Conservation (phyloP, 2,888 invertebrate genomes). For the Harpalus rufipes region DNA sequence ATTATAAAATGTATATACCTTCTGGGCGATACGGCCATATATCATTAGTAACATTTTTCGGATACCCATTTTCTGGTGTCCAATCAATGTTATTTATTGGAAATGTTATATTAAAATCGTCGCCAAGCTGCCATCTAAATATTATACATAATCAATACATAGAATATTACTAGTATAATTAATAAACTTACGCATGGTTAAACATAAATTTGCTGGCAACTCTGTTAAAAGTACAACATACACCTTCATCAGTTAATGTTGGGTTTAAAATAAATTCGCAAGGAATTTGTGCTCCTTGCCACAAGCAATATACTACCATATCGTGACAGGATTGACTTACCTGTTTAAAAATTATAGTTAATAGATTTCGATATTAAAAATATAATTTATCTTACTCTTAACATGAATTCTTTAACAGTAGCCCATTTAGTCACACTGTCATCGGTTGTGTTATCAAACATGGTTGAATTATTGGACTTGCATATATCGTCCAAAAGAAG, state of each 20-base stretch:
- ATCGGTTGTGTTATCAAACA: slow-evolving; percentile 68
- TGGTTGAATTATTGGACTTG: slow-evolving; percentile 74
- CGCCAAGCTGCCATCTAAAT: slow-evolving; percentile 79
- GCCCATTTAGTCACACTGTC: slow-evolving; percentile 79
- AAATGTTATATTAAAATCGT: slow-evolving; percentile 83
- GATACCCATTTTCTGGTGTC: slow-evolving; percentile 88
- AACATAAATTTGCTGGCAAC: slow-evolving; percentile 85
- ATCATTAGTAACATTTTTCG: slow-evolving; percentile 78
- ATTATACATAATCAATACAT: neutral
- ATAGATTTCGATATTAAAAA: neutral
- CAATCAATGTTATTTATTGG: slow-evolving; percentile 79
- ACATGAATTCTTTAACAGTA: slow-evolving; percentile 81
- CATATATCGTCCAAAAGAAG: slow-evolving; percentile 82
- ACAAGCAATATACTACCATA: slow-evolving; percentile 86
- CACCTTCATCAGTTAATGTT: slow-evolving; percentile 89
- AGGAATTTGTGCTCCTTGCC: slow-evolving; percentile 81
- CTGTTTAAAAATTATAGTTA: slow-evolving; percentile 75
- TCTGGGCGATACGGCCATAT: slow-evolving; percentile 83
- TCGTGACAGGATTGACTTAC: slow-evolving; percentile 88
- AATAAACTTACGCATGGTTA: slow-evolving; percentile 82
- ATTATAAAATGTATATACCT: slow-evolving; percentile 27
- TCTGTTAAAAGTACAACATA: slow-evolving; percentile 92
- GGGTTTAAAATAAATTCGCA: slow-evolving; percentile 87
- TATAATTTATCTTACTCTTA: slow-evolving; percentile 78
- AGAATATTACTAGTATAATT: slow-evolving; percentile 4